Evolutionary conservation across 2,888 invertebrate species (phyloP), one percentile per base, ranked within the genome.

Genomic region (Allolobophora icterica): DNA sequence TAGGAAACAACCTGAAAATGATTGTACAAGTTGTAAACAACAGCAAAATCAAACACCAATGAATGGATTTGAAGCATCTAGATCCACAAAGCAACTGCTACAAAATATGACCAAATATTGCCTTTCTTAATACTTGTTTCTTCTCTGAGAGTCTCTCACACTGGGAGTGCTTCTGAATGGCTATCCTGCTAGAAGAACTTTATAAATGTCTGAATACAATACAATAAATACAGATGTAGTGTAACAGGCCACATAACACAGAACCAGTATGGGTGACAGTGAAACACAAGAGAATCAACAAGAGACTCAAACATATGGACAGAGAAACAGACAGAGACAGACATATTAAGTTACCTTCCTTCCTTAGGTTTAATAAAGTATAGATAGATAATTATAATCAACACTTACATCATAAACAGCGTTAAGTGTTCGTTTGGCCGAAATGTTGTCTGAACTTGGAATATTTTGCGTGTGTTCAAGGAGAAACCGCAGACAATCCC

Each of bases 391-490:
- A 8, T 13, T 17, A 6, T 58, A n/a, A 71, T 21, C 40, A 91
- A 0, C 15, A 91, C 84, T 35, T 93, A 95, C 95, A 94, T 97
- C 97, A 93, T 97, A 97, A 52, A 98, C 96, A 17, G 97, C 97
- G 94, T 97, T 97, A 92, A 98, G 96, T 95, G 98, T 98, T 0
- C 97, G 97, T 94, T 97, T 96, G 91, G 97, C 96, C 91, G 97
- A 97, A 3, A 97, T 97, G 95, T 98, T 97, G 90, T 98, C 96
- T 93, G 96, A 96, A 13, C 97, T 96, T 4, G 98, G 98, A 92
- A 99, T 96, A 89, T 97, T 97, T 93, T 97, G 97, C 0, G 98
- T 97, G 95, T 98, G 98, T 94, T 99, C 98, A 94, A 98, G 96
- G 84, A 96, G 94, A 40, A 94, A 92, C 91, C 95, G 94, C 89